Conservation (phyloP, 1,140 invertebrate genomes). For the Hirudo medicinalis region DNA sequence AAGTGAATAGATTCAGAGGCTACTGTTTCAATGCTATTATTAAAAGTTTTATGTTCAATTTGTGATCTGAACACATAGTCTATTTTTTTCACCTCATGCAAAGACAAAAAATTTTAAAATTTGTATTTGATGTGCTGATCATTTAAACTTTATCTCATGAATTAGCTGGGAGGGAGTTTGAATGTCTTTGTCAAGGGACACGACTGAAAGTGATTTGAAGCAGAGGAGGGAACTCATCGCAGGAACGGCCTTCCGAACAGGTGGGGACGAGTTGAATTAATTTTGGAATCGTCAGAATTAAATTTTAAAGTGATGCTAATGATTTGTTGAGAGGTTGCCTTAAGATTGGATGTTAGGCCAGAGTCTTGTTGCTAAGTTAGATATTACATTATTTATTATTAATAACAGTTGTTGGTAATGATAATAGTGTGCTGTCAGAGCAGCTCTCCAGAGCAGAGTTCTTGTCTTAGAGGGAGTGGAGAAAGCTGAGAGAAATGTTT, state of each 20-base stretch:
- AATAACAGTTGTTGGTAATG: neutral
- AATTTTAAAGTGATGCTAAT: too few species aligned
- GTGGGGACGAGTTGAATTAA: conserved; percentile 37
- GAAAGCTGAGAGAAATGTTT: conserved; percentile 88
- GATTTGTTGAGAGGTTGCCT: too few species aligned
- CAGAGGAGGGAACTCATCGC: conserved; percentile 77
- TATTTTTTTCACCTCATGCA: neutral
- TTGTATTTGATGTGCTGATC: neutral
- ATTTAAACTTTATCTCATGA: conserved; percentile 42
- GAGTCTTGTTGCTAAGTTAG: too few species aligned
- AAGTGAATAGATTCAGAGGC: too few species aligned
- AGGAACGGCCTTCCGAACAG: conserved; percentile 76
- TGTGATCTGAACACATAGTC: conserved; percentile 8
- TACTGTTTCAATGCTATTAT: too few species aligned
- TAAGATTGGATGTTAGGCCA: neutral
- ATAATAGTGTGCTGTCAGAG: conserved; percentile 67
- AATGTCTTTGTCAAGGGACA: conserved; percentile 83
- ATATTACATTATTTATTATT: conserved; percentile 1
- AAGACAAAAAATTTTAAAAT: neutral
- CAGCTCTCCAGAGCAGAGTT: conserved; percentile 72
- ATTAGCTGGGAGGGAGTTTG: conserved; percentile 71
- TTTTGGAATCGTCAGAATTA: too few species aligned
- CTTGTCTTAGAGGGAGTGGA: conserved; percentile 91
- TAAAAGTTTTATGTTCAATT: neutral
- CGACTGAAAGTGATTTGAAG: conserved; percentile 90